Percentiles rank a stretch among this genome's conserved stretches.
These are phyloP conservation scores for Phalanger gymnotis DNA, from an alignment of 2,797 vertebrate genomes.

Conservation along the genomic window DNA sequence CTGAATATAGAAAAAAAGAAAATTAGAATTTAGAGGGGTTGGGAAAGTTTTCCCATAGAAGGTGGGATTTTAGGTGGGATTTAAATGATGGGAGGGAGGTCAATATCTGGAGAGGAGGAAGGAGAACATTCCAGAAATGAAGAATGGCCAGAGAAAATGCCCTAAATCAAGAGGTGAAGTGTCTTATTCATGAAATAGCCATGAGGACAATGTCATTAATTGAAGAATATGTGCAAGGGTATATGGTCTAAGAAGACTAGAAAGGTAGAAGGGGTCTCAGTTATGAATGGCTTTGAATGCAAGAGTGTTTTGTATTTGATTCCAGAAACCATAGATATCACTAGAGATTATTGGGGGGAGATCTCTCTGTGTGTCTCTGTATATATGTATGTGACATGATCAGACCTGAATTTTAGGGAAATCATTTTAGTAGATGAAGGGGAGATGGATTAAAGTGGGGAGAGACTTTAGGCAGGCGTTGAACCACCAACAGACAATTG, in stretches of 20 bases:
- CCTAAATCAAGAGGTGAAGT: background rate
- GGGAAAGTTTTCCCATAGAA: background rate
- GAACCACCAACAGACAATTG: background rate
- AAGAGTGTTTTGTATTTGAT: background rate
- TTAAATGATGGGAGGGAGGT: background rate
- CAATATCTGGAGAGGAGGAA: background rate
- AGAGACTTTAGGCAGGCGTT: background rate
- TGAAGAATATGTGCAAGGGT: background rate
- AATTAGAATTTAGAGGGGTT: background rate
- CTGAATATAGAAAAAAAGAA: background rate
- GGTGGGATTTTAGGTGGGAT: background rate
- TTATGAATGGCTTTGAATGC: background rate
- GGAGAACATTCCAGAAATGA: background rate
- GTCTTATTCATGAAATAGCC: background rate
- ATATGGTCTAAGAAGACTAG: background rate
- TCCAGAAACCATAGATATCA: background rate
- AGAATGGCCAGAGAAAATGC: background rate
- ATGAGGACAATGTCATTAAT: background rate
- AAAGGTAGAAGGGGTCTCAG: background rate
- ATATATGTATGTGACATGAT: background rate
- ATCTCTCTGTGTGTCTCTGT: background rate
- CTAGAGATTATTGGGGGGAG: background rate
- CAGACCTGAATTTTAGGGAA: background rate
- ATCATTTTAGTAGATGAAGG: background rate
- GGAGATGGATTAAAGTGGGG: background rate